A percentile compares a stretch with the other conserved stretches of the same genome.
Conservation (phyloP, 2,888 invertebrate genomes). For the Oasisia sp. region DNA sequence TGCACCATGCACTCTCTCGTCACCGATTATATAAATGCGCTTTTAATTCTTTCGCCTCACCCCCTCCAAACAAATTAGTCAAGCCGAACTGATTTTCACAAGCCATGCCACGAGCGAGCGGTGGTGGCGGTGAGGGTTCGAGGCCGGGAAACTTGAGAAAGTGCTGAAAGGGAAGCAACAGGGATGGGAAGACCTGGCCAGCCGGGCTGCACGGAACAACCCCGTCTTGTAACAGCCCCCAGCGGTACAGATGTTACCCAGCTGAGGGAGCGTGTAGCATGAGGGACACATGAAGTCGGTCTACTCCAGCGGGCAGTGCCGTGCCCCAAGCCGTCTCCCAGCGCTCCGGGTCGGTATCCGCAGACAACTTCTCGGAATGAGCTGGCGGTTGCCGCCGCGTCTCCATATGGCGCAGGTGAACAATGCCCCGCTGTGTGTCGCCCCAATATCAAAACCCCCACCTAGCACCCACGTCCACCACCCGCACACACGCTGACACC, state of each 20-base stretch:
- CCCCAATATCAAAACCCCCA: slow-evolving; percentile 7
- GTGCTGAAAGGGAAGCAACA: slow-evolving; percentile 26
- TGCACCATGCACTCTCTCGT: not conserved
- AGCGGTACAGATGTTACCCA: slow-evolving; percentile 24
- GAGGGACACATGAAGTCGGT: slow-evolving; percentile 19
- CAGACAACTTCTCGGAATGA: slow-evolving; percentile 24
- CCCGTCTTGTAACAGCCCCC: slow-evolving; percentile 18
- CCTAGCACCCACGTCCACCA: slow-evolving; percentile 14
- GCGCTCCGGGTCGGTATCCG: slow-evolving; percentile 18
- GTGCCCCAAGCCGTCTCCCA: slow-evolving; percentile 19
- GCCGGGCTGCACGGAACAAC: slow-evolving; percentile 23
- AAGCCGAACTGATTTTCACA: slow-evolving; percentile 21
- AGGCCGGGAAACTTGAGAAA: slow-evolving; percentile 24
- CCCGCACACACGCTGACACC: not conserved
- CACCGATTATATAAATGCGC: slow-evolving; percentile 20
- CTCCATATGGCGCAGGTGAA: slow-evolving; percentile 24
- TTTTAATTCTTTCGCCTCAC: slow-evolving; percentile 17
- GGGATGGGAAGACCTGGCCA: slow-evolving; percentile 22
- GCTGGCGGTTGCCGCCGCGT: slow-evolving; percentile 1
- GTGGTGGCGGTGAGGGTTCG: not conserved
- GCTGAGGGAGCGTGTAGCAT: slow-evolving; percentile 24
- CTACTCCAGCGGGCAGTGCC: slow-evolving; percentile 18
- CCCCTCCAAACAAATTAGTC: slow-evolving; percentile 18
- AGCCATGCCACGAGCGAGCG: slow-evolving; percentile 13
- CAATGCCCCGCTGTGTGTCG: slow-evolving; percentile 17